Conservation (phyloP, 1,140 invertebrate genomes). For the Drosophila tani region DNA sequence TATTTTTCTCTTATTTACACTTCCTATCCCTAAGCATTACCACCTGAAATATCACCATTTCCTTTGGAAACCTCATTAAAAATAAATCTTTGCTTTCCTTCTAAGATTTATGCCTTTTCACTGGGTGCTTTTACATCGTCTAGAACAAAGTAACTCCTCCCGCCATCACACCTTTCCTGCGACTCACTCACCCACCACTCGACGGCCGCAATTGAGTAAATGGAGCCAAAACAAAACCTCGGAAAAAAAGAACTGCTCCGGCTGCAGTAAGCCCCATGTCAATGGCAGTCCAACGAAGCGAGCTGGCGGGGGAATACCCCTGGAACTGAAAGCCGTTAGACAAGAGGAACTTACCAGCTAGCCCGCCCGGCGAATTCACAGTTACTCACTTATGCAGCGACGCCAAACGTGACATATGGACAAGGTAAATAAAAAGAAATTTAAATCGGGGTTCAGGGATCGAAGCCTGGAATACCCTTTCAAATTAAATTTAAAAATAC, state of each 20-base stretch:
- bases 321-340: slow-evolving; percentile 43
- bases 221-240: slow-evolving; percentile 35
- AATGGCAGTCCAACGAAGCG: slow-evolving; percentile 40
- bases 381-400: slow-evolving; percentile 47
- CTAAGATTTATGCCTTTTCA: slow-evolving; percentile 12
- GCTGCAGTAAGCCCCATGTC: slow-evolving; percentile 31
- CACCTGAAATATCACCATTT: slow-evolving; percentile 10
- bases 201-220: slow-evolving; percentile 36
- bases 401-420: slow-evolving; percentile 47
- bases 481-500: too few relatives aligned
- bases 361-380: slow-evolving; percentile 38
- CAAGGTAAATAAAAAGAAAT: slow-evolving; percentile 1
- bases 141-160: slow-evolving; percentile 25
- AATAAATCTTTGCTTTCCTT: not conserved
- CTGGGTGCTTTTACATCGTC: slow-evolving; percentile 15
- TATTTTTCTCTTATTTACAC: not conserved
- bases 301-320: not conserved
- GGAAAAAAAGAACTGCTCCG: slow-evolving; percentile 20
- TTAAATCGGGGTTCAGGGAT: not conserved
- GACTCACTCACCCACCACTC: slow-evolving; percentile 25
- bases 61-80: slow-evolving; percentile 21
- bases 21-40: not conserved
- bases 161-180: slow-evolving; percentile 12
- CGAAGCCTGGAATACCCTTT: not conserved
- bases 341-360: slow-evolving; percentile 36